Percentiles rank a stretch among this genome's conserved stretches.
phyloP scores from a whole-genome alignment of 2,888 invertebrate genomes.

The Keiferia lycopersicella region DNA sequence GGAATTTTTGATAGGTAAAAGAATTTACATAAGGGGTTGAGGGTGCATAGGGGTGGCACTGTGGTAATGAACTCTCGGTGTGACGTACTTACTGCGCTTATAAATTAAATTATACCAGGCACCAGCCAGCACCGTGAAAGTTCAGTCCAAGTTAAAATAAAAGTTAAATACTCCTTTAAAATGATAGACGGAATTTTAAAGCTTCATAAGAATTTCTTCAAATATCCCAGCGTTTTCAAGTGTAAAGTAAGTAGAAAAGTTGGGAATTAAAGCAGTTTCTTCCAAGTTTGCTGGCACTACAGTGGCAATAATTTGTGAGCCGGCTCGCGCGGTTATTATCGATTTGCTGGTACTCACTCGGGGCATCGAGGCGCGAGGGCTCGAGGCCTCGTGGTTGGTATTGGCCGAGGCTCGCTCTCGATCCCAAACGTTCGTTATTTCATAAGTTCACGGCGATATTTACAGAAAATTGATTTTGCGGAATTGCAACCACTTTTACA shows the following conservation, averaged over 20 bases:
- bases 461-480: not conserved
- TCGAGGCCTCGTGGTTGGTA: constrained; percentile 44
- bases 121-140: not conserved
- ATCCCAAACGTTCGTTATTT: not conserved
- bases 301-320: constrained; percentile 39
- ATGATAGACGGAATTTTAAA: constrained; percentile 13
- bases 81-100: not conserved
- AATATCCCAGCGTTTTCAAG: constrained; percentile 24
- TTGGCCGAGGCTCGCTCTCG: constrained; percentile 30
- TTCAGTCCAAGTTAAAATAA: not conserved
- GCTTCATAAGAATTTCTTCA: constrained; percentile 15
- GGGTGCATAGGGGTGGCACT: not conserved
- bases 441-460: constrained; percentile 12
- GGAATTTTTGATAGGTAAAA: constrained; percentile 23
- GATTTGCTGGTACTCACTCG: constrained; percentile 34
- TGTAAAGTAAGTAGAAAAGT: constrained; percentile 26
- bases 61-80: not conserved
- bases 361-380: constrained; percentile 28
- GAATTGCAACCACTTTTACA: constrained; percentile 10
- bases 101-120: not conserved
- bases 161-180: constrained; percentile 1
- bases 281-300: constrained; percentile 29
- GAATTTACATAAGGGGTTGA: constrained; percentile 1
- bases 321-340: constrained; percentile 40
- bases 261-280: constrained; percentile 30